Base-by-base conservation (phyloP, 2,888 invertebrate genomes). In the Nomada hirtipes region DNA sequence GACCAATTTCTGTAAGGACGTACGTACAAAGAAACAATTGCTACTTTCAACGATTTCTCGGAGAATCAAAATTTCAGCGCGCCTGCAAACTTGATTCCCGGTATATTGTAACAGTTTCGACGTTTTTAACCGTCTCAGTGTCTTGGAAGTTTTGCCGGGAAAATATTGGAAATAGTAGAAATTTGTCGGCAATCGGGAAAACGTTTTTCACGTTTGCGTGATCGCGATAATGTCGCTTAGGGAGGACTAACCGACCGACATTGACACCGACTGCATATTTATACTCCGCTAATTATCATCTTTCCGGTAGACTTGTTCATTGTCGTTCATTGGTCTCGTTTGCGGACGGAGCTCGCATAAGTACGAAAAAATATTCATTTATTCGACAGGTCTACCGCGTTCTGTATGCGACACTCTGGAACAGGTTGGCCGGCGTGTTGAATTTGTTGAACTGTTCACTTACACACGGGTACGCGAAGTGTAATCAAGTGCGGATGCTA, bases 181-280 rank as follows among this genome's bases (percentile, higher is more conserved):
- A 52, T 59, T 64, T 55, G 26, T 10, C 20, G n/a, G 13, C 50
- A 23, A 42, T 29, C 26, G 18, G 44, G 13, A 29, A 44, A 69
- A 20, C 44, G 63, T 63, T 64, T 36, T 69, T 78, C 75, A 68
- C 63, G 78, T n/a, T 76, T 11, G 59, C 42, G 15, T 52, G 65
- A 26, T n/a, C 29, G 52, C 60, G 65, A 65, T 76, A 72, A 72
- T 60, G 36, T 59, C 23, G 4, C 13, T 42, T 13, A 42, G 42
- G 15, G 11, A 29, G 52, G 20, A 72, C 52, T 26, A 15, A 20
- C 61, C 72, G 64, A 55, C 55, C 55, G 63, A n/a, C 55, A 20
- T 50, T 13, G 55, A 15, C 47, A 11, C 26, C 4, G 2, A 20
- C 44, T 1, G 36, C 36, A 4, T 72, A 64, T 76, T 76, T 57